phyloP scores from a whole-genome alignment of 2,888 invertebrate species.

The Deladenus siricidicola region DNA sequence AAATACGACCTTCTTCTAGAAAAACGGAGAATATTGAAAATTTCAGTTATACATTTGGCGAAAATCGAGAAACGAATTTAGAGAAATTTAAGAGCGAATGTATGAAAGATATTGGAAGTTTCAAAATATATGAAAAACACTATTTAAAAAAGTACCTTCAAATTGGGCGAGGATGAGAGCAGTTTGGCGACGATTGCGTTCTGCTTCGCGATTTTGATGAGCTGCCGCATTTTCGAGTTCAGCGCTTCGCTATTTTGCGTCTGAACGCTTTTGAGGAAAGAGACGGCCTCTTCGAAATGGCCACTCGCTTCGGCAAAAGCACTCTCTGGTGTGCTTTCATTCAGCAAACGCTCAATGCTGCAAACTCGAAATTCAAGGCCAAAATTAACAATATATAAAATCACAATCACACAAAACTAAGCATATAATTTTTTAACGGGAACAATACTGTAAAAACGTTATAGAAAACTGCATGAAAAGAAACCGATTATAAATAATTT shows the following conservation, averaged over 20 bases:
- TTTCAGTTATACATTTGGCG: too few relatives aligned
- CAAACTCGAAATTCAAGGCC: background rate
- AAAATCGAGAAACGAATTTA: too few relatives aligned
- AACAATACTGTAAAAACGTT: too few relatives aligned
- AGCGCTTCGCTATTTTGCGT: background rate
- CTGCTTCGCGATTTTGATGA: constrained; percentile 6
- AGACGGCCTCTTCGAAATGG: constrained; percentile 3
- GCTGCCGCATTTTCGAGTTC: background rate
- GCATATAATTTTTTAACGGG: too few relatives aligned
- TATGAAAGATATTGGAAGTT: too few relatives aligned
- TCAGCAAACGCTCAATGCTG: too few relatives aligned
- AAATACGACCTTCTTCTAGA: constrained; percentile 7
- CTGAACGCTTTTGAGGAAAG: background rate
- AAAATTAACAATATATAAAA: background rate
- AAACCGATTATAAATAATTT: too few relatives aligned
- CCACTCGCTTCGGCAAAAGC: constrained; percentile 4
- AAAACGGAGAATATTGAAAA: too few relatives aligned
- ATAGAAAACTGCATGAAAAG: too few relatives aligned
- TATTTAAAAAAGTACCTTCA: constrained; percentile 9
- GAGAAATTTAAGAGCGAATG: too few relatives aligned
- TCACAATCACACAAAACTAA: too few relatives aligned
- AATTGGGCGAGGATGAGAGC: background rate
- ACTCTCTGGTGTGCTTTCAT: background rate
- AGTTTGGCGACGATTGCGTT: constrained; percentile 11
- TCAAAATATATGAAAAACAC: too few relatives aligned